These are phyloP conservation scores for Halcyon badia DNA, from an alignment of 2,797 vertebrate genomes.

Conservation along the genomic window DNA sequence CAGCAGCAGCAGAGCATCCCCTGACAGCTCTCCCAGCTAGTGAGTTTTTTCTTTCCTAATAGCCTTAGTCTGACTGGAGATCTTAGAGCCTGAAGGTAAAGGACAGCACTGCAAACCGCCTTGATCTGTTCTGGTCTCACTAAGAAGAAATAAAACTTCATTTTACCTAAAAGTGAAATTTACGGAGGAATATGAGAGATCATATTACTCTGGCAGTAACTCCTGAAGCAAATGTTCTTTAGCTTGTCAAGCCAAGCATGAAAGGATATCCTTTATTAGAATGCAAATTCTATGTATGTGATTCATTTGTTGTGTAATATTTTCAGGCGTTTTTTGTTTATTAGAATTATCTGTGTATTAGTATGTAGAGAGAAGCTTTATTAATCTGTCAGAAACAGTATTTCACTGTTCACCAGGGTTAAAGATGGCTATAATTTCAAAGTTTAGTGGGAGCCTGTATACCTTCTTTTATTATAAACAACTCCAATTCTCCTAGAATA, in stretches of 20 bases:
- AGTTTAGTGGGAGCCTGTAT: neutral
- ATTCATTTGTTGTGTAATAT: neutral
- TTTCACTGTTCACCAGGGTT: neutral
- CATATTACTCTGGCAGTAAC: neutral
- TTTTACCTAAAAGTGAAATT: neutral
- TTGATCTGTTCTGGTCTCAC: neutral
- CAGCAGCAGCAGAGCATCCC: neutral
- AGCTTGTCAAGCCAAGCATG: neutral
- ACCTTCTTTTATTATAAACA: neutral
- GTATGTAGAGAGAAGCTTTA: neutral
- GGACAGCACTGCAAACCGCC: neutral
- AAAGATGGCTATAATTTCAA: neutral
- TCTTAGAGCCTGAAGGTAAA: neutral
- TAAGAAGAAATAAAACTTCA: neutral
- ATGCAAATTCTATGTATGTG: neutral
- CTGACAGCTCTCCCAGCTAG: neutral
- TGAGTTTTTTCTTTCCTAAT: neutral
- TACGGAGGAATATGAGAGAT: neutral
- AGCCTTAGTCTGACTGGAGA: neutral
- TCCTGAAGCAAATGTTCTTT: neutral
- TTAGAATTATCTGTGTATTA: neutral
- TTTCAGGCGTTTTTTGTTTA: neutral
- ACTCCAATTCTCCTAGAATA: neutral
- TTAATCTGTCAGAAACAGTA: neutral
- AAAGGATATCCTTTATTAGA: neutral